phyloP scores from a whole-genome alignment of 2,113 vertebrate species.

The Cervus canadensis region DNA sequence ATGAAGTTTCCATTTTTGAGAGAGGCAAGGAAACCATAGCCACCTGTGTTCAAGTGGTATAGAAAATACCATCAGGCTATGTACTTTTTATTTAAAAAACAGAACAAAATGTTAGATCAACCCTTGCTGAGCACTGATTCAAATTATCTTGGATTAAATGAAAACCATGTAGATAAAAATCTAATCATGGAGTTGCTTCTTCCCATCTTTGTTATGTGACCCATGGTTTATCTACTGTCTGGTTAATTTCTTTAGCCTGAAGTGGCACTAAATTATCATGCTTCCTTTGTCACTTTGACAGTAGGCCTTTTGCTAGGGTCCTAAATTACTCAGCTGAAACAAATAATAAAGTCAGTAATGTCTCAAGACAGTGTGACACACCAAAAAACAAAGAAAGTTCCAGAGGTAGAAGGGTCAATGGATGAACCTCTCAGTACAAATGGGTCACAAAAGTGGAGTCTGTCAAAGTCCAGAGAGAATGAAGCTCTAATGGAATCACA shows the following conservation, averaged over 20 bases:
- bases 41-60: background rate
- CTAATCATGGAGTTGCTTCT: background rate
- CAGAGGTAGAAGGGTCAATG: background rate
- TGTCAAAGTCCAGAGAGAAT: background rate
- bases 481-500: background rate
- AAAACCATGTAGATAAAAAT: background rate
- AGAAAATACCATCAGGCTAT: background rate
- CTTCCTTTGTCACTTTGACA: background rate
- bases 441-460: background rate
- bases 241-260: slow-evolving; percentile 26
- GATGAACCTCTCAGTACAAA: background rate
- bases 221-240: background rate
- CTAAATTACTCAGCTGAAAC: background rate
- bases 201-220: background rate
- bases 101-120: background rate
- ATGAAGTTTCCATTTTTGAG: background rate
- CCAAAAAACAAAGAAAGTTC: background rate
- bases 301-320: background rate
- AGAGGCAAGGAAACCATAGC: background rate
- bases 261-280: background rate
- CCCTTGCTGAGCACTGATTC: background rate
- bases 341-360: background rate
- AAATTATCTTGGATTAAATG: background rate
- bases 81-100: background rate
- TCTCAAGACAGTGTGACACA: background rate